Percentiles rank a stretch among this genome's conserved stretches.
Evolutionary conservation across 2,113 vertebrate genomes (phyloP).

Genomic region (Excalfactoria chinensis): DNA sequence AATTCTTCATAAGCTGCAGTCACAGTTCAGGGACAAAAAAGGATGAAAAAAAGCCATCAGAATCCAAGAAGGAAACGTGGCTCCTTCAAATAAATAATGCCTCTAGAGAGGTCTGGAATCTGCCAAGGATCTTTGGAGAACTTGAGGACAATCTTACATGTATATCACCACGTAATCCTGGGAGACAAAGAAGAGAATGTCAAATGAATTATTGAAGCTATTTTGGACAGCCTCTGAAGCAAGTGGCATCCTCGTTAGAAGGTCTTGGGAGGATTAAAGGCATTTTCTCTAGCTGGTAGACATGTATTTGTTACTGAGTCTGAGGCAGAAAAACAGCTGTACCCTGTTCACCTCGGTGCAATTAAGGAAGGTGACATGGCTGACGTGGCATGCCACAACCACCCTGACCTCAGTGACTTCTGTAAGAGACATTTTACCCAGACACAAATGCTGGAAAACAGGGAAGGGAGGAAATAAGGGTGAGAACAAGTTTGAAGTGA

Average conservation of each 20-base stretch:
- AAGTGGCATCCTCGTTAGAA: constrained; percentile 52
- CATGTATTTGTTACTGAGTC: not conserved
- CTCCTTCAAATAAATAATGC: not conserved
- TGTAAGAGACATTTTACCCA: not conserved
- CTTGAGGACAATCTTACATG: not conserved
- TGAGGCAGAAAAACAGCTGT: not conserved
- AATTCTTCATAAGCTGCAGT: not conserved
- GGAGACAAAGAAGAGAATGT: not conserved
- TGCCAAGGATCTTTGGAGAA: not conserved
- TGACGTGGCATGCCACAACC: not conserved
- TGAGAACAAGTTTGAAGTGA: not conserved
- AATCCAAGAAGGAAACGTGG: not conserved
- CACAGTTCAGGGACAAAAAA: not conserved
- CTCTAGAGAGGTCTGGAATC: not conserved
- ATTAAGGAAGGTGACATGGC: not conserved
- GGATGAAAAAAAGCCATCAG: not conserved
- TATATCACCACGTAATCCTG: not conserved
- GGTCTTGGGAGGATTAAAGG: constrained; percentile 58
- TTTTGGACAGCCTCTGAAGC: constrained; percentile 3
- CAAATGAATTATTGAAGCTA: constrained; percentile 41
- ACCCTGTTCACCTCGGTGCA: not conserved
- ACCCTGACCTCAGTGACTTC: not conserved
- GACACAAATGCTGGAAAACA: not conserved
- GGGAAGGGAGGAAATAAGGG: not conserved
- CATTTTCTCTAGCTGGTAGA: not conserved